Conservation (phyloP, 2,113 vertebrate genomes). For the Elachura formosa region DNA sequence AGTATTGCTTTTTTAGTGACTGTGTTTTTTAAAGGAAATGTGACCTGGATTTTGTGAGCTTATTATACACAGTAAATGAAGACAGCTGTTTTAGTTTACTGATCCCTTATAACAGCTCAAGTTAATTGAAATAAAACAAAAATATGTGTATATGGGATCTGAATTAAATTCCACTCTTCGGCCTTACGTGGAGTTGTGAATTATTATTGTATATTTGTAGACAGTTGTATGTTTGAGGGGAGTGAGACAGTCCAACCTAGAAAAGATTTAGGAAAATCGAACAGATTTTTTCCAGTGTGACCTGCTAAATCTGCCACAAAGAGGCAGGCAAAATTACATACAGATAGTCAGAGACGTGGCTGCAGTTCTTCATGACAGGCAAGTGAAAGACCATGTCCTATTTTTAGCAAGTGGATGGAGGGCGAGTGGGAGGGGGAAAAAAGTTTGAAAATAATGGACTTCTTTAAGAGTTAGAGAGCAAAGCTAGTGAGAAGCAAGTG, state of each 20-base stretch:
- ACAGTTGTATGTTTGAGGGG: not conserved
- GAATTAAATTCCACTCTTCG: slow-evolving; percentile 33
- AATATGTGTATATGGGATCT: not conserved
- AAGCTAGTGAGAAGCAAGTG: slow-evolving; percentile 26
- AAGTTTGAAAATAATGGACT: slow-evolving; percentile 58
- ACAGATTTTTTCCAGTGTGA: slow-evolving; percentile 36
- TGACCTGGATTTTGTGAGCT: slow-evolving; percentile 72
- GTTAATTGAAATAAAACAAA: slow-evolving; percentile 39
- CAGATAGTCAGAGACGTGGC: slow-evolving; percentile 43
- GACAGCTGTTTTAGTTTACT: slow-evolving; percentile 61
- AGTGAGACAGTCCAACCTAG: slow-evolving; percentile 25
- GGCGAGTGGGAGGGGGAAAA: not conserved
- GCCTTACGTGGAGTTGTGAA: not conserved
- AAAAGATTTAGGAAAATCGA: slow-evolving; percentile 3
- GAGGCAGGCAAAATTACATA: slow-evolving; percentile 34
- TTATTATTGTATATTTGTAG: slow-evolving; percentile 16
- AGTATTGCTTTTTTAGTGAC: not conserved
- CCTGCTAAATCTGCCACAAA: slow-evolving; percentile 38
- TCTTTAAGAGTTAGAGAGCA: slow-evolving; percentile 31
- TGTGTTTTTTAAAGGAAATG: slow-evolving; percentile 56
- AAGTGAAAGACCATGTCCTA: slow-evolving; percentile 39
- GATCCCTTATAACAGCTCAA: slow-evolving; percentile 51
- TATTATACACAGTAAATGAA: slow-evolving; percentile 57
- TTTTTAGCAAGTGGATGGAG: slow-evolving; percentile 25
- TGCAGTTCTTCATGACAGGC: slow-evolving; percentile 37